Evolutionary conservation across 2,113 vertebrate species (phyloP), one percentile per base, ranked within the genome.

Genomic region (Psilopsiagon aymara): DNA sequence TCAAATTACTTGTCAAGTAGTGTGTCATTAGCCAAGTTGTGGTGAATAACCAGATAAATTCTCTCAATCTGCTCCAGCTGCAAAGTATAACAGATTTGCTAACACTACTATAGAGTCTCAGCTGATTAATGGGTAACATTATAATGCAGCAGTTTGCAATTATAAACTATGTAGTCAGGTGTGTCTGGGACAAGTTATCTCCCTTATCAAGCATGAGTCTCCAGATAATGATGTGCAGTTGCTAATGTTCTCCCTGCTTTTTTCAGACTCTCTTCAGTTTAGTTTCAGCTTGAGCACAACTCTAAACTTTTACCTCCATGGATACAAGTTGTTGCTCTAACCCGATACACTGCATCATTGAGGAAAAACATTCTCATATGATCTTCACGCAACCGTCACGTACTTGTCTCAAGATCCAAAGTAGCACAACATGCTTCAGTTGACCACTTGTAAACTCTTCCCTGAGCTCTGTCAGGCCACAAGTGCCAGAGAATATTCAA

Each of bases 361-460:
- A 69, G 73, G 24, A 70, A 81, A 76, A 57, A 14, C 17, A 53
- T 11, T 4, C 43, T 75, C 4, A 0, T 10, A 16, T 11, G 39
- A 51, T 35, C 31, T 23, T 84, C 31, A 53, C 2, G 0, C 31
- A 75, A 44, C 64, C 18, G 44, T 27, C 28, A 44, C 33, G 33
- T 27, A 47, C 43, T 53, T 29, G 35, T 13, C 52, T 71, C 8
- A 43, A 68, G n/a, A 59, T 28, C n/a, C 35, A 52, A 41, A 63
- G 35, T 9, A 2, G 3, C 43, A 43, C 25, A 47, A 21, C 19
- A 19, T 1, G 0, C 49, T 81, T 37, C 59, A 53, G 59, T 2
- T 87, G 60, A 60, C 20, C 51, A 18, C 39, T 44, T 52, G 25
- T 43, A 46, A 41, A 39, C 20, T 37, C 47, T 64, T 35, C 31